Evolutionary conservation across 2,113 vertebrate species (phyloP).

Genomic region (Xiphophorus hellerii): DNA sequence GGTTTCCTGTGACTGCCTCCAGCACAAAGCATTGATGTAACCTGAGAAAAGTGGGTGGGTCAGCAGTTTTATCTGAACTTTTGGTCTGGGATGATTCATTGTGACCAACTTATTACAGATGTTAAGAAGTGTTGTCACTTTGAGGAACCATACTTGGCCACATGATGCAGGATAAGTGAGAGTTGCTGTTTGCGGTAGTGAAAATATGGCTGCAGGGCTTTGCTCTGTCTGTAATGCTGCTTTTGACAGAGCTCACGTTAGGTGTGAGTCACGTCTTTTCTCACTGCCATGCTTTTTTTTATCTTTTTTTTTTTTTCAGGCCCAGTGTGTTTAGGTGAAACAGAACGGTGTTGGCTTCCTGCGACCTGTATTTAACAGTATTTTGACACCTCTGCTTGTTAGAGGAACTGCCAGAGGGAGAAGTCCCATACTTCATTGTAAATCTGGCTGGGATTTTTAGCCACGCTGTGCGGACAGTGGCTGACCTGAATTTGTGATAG

Average conservation of each 20-base stretch:
- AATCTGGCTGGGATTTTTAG: background rate
- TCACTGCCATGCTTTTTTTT: background rate
- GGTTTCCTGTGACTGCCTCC: constrained; percentile 2
- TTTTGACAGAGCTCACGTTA: constrained; percentile 12
- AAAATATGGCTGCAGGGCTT: background rate
- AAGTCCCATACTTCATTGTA: background rate
- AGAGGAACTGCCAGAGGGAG: background rate
- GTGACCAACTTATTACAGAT: constrained; percentile 9
- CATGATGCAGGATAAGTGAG: background rate
- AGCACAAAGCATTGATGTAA: constrained; percentile 45
- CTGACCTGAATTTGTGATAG: constrained; percentile 56
- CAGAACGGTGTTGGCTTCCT: background rate
- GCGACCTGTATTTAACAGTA: background rate
- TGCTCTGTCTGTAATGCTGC: background rate
- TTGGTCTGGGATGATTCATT: constrained; percentile 27
- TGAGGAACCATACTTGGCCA: background rate
- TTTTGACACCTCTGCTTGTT: background rate
- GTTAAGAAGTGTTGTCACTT: background rate
- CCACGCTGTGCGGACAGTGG: constrained; percentile 7
- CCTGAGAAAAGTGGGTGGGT: constrained; percentile 58
- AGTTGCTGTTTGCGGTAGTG: background rate
- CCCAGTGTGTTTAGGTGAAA: background rate
- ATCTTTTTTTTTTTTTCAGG: background rate
- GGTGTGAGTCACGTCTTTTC: constrained; percentile 26
- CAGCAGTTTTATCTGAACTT: constrained; percentile 24